Conservation (phyloP, 92 coral and sea anemone species). For the Porites evermanni region DNA sequence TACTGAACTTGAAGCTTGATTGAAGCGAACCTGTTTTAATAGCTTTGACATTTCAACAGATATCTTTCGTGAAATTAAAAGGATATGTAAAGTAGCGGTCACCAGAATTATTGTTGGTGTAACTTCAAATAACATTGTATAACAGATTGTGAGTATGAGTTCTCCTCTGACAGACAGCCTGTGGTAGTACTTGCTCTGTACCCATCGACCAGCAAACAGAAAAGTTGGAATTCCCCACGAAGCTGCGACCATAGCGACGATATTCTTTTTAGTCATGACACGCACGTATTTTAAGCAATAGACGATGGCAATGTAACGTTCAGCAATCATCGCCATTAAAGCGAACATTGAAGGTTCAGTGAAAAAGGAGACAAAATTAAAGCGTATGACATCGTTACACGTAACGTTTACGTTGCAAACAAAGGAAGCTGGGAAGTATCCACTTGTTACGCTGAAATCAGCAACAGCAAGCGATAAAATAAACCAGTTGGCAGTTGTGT, state of each 20-base stretch:
- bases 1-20: not conserved
- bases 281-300: constrained; percentile 24
- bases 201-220: constrained; percentile 9
- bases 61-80: constrained; percentile 11
- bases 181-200: not conserved
- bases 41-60: constrained; percentile 21
- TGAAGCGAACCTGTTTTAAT: constrained; percentile 28
- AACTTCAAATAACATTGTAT: constrained; percentile 35
- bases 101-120: constrained; percentile 9
- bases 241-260: not conserved
- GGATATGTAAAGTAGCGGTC: constrained; percentile 15
- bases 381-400: constrained; percentile 18
- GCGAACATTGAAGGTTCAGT: constrained; percentile 17
- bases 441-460: constrained; percentile 30
- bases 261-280: constrained; percentile 4
- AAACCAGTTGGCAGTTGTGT: constrained; percentile 31
- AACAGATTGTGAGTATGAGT: not conserved
- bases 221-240: constrained; percentile 29
- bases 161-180: not conserved
- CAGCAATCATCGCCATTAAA: constrained; percentile 21
- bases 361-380: constrained; percentile 5
- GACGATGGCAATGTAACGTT: constrained; percentile 39
- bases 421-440: constrained; percentile 26
- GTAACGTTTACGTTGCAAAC: not conserved
- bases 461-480: constrained; percentile 28